These are phyloP conservation scores for Hiodon tergisus DNA, from an alignment of 2,113 vertebrate genomes.

Conservation along the genomic window DNA sequence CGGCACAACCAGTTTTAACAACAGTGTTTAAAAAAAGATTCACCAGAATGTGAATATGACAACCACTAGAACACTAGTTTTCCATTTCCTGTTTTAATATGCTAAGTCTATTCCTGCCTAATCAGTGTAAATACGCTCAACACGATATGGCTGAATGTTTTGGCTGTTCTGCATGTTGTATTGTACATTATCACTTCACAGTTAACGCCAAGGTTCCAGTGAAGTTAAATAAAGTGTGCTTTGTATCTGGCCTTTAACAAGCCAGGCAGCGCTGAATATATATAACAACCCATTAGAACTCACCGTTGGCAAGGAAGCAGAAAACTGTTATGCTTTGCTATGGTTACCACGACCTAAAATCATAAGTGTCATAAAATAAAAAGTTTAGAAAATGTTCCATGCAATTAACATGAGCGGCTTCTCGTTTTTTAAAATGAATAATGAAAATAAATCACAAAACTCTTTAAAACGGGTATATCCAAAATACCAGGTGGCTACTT, in stretches of 20 bases:
- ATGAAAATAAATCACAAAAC: too few species aligned
- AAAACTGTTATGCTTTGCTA: neutral
- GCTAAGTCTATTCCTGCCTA: too few species aligned
- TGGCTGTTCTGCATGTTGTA: neutral
- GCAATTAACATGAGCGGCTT: too few species aligned
- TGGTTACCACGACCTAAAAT: too few species aligned
- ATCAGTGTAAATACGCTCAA: too few species aligned
- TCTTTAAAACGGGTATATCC: too few species aligned
- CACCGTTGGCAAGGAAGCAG: neutral
- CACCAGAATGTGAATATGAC: neutral
- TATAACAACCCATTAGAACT: neutral
- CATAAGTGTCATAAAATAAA: too few species aligned
- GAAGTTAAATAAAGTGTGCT: slow-evolving; percentile 1
- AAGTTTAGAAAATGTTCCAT: too few species aligned
- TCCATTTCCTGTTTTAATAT: neutral
- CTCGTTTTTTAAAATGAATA: too few species aligned
- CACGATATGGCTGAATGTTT: too few species aligned
- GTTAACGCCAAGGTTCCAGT: neutral
- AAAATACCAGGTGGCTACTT: too few species aligned
- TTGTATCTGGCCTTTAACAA: neutral
- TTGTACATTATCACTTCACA: neutral
- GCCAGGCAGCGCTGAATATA: neutral
- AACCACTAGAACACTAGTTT: neutral
- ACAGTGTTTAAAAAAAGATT: neutral
- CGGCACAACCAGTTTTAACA: neutral